Evolutionary conservation across 2,888 invertebrate genomes (phyloP), one percentile per base, ranked within the genome.

Genomic region (Sphaeridia pumilis): DNA sequence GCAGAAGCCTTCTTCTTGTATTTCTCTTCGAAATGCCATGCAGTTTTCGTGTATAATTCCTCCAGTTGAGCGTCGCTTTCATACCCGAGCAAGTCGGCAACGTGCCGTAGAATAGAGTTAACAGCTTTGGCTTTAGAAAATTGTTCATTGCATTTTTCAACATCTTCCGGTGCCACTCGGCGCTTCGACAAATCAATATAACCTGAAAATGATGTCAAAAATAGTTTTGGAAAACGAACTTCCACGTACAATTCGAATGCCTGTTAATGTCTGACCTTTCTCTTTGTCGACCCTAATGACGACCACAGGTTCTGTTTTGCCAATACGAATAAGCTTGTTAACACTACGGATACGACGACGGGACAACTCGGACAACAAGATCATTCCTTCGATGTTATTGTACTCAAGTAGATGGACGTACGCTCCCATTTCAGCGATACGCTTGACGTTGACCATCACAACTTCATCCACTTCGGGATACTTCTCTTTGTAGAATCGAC

Each of bases 121-220:
- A 95, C 95, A 14, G 94, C 92, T 75, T 95, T 95, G 0, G 94
- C 95, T 74, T 95, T 97, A 3, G 97, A 90, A 73, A 89, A 98
- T 67, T 97, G 81, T 70, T 98, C 97, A 67, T 95, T 97, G 72
- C 98, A 99, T 71, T 93, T 93, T 67, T 92, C 87, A 54, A 97
- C 87, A 73, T 99, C 98, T 72, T 98, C 98, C 0, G 89, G 84
- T 1, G 95, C 95, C 1, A 98, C 98, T 73, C 98, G 82, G 70
- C 98, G 81, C 75, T 99, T 99, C 58, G 97, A 98, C 67, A 99
- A 79, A 80, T 99, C 98, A 71, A 99, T 99, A 72, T 99, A 99
- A 68, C 89, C 88, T 88, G 34, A 22, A 46, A 52, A 46, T 14
- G 31, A 25, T 20, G 41, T 46, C 20, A 38, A 17, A 7, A 38